Percentiles rank a stretch among this genome's conserved stretches.
Evolutionary conservation across 2,888 invertebrate genomes (phyloP).

Genomic region (Diogma glabrata): DNA sequence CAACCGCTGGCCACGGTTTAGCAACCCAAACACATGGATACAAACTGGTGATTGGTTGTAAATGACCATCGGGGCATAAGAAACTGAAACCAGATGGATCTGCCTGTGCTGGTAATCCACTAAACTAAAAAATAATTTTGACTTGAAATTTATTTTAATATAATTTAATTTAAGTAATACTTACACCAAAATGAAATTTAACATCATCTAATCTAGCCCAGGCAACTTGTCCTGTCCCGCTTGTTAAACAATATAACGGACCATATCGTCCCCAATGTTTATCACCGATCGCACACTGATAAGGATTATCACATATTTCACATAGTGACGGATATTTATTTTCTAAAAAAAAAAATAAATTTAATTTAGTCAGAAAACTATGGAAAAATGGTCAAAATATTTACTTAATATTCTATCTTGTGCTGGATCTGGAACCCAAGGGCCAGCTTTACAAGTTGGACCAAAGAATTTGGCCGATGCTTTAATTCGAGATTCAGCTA

Average conservation of each 20-base stretch:
- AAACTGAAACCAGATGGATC: constrained; percentile 48
- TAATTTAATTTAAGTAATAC: constrained; percentile 16
- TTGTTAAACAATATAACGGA: constrained; percentile 65
- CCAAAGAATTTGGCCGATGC: constrained; percentile 64
- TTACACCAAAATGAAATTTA: constrained; percentile 50
- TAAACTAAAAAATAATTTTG: constrained; percentile 24
- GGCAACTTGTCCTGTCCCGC: constrained; percentile 67
- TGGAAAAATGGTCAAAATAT: constrained; percentile 24
- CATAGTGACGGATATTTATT: constrained; percentile 59
- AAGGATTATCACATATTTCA: constrained; percentile 51
- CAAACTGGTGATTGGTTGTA: constrained; percentile 43
- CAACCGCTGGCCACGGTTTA: constrained; percentile 66
- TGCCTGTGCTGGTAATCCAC: constrained; percentile 31
- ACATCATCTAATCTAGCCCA: constrained; percentile 69
- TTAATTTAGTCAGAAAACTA: constrained; percentile 9
- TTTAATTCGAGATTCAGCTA: constrained; percentile 66
- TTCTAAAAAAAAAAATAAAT: constrained; percentile 39
- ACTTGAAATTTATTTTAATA: background rate
- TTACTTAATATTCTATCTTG: constrained; percentile 57
- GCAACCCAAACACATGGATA: constrained; percentile 67
- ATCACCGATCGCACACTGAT: constrained; percentile 51
- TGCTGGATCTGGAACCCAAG: constrained; percentile 58
- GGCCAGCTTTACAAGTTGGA: constrained; percentile 74
- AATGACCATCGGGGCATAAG: constrained; percentile 64
- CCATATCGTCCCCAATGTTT: constrained; percentile 77